Evolutionary conservation across 2,113 vertebrate genomes (phyloP).

Genomic region (Polyodon spathula): DNA sequence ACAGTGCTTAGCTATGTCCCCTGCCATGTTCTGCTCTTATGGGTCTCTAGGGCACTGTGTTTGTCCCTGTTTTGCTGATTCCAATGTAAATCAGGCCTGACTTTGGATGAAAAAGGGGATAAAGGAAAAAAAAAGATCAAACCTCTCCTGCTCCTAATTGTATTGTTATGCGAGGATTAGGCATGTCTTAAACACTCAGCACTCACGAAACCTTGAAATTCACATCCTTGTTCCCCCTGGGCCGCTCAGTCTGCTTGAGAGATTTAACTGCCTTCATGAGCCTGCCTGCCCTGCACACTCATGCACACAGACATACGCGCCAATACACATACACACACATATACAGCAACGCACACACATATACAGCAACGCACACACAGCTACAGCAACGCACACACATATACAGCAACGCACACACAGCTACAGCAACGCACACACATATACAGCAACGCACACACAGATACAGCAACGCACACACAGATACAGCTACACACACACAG

Average conservation of each 20-base stretch:
- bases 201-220: conserved; percentile 4
- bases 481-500: too few species aligned
- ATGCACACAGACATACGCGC: neutral
- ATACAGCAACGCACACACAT: too few species aligned
- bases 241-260: neutral
- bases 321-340: neutral
- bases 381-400: too few species aligned
- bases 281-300: neutral
- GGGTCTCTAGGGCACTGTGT: conserved; percentile 11
- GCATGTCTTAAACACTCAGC: conserved; percentile 10
- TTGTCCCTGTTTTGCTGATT: conserved; percentile 10
- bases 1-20: conserved; percentile 9
- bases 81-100: conserved; percentile 14
- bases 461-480: too few species aligned
- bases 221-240: neutral
- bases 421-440: too few species aligned
- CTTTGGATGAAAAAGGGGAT: conserved; percentile 11
- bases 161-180: conserved; percentile 22
- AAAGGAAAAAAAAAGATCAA: conserved; percentile 15
- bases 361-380: too few species aligned
- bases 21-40: neutral
- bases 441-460: too few species aligned
- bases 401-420: too few species aligned
- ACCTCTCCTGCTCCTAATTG: conserved; percentile 9
- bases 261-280: neutral